phyloP scores from a whole-genome alignment of 2,888 invertebrate species.

The Strigamia maritima region DNA sequence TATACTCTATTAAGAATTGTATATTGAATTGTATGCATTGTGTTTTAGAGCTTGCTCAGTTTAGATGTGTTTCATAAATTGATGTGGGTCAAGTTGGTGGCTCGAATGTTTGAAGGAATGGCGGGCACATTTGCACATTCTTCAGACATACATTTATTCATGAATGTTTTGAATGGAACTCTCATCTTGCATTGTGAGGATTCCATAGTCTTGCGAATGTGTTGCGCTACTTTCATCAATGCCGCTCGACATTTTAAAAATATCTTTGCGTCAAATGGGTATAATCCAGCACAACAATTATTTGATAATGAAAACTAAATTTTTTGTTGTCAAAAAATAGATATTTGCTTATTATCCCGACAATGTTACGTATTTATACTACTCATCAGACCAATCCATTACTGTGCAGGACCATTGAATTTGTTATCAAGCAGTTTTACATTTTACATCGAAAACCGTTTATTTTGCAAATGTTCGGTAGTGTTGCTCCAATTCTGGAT shows the following conservation, averaged over 20 bases:
- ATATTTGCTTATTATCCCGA: constrained; percentile 96
- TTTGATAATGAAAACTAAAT: too few species aligned
- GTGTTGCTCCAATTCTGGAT: constrained; percentile 92
- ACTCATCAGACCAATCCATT: constrained; percentile 96
- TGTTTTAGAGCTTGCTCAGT: constrained; percentile 71
- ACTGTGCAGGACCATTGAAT: constrained; percentile 92
- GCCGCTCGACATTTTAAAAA: constrained; percentile 98
- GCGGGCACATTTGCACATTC: constrained; percentile 95
- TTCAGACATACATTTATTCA: constrained; percentile 92
- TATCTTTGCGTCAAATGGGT: constrained; percentile 95
- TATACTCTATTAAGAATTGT: too few species aligned
- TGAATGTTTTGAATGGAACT: constrained; percentile 96
- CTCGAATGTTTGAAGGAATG: constrained; percentile 97
- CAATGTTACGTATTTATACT: constrained; percentile 91
- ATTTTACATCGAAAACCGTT: constrained; percentile 96
- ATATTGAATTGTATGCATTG: neutral
- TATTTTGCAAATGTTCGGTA: constrained; percentile 98
- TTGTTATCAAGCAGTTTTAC: constrained; percentile 97
- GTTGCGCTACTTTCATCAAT: constrained; percentile 95
- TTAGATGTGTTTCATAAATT: constrained; percentile 97
- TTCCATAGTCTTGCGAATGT: constrained; percentile 88
- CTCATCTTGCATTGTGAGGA: constrained; percentile 96
- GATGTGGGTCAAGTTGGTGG: constrained; percentile 95
- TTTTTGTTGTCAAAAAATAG: constrained; percentile 54
- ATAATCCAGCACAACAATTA: too few species aligned